Evolutionary conservation across 2,797 vertebrate species (phyloP).

Genomic region (Tolypeutes matacus): DNA sequence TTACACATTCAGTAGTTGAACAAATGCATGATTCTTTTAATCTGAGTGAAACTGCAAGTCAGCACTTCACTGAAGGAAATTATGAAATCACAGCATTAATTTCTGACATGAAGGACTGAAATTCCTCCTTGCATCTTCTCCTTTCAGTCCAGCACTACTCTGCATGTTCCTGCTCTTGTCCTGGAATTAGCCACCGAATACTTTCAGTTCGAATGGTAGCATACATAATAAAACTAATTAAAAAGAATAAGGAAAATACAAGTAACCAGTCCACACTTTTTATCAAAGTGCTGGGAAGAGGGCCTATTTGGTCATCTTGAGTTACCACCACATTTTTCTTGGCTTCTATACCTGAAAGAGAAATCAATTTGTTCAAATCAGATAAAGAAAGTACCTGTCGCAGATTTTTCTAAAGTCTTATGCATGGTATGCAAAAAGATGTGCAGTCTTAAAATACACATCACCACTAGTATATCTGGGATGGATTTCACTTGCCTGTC

Average conservation of each 20-base stretch:
- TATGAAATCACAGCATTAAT: not conserved
- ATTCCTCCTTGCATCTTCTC: not conserved
- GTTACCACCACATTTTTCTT: constrained; percentile 89
- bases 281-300: constrained; percentile 92
- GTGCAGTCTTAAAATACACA: constrained; percentile 47
- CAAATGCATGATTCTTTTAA: constrained; percentile 73
- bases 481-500: constrained; percentile 56
- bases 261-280: constrained; percentile 97
- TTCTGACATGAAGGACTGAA: not conserved
- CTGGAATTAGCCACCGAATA: constrained; percentile 96
- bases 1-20: constrained; percentile 61
- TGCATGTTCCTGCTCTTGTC: constrained; percentile 97
- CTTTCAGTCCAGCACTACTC: constrained; percentile 87
- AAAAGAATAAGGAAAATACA: constrained; percentile 96
- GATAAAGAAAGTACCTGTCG: constrained; percentile 45
- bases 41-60: constrained; percentile 48
- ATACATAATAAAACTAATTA: constrained; percentile 93
- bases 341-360: constrained; percentile 93
- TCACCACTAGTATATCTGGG: not conserved
- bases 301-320: constrained; percentile 91
- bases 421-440: constrained; percentile 54
- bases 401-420: constrained; percentile 29
- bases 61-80: constrained; percentile 54
- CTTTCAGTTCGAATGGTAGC: constrained; percentile 95
- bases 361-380: constrained; percentile 73